These are phyloP conservation scores for Moxostoma hubbsi DNA, from an alignment of 2,797 vertebrate genomes.

Conservation along the genomic window DNA sequence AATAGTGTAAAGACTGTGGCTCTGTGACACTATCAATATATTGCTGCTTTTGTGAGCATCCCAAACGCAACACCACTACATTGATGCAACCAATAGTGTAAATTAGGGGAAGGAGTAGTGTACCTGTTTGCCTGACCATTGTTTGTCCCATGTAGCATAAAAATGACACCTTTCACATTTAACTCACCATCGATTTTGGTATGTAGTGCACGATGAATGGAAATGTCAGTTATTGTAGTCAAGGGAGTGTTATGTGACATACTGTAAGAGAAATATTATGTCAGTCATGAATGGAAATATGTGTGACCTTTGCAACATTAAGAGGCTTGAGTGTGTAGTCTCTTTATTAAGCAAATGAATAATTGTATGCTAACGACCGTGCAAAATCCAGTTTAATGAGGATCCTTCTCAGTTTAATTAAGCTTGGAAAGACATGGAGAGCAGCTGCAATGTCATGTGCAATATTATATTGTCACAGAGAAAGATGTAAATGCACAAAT, in stretches of 20 bases:
- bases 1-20: too few relatives aligned
- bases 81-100: too few relatives aligned
- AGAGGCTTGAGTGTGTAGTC: conserved; percentile 38
- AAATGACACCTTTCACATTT: conserved; percentile 32
- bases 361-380: conserved; percentile 62
- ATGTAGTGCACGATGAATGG: conserved; percentile 11
- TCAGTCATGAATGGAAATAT: conserved; percentile 2
- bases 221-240: not conserved
- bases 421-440: conserved; percentile 16
- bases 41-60: too few relatives aligned
- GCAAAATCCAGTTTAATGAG: conserved; percentile 67
- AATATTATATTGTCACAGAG: conserved; percentile 34
- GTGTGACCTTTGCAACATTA: conserved; percentile 18
- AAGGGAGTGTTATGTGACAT: conserved; percentile 6
- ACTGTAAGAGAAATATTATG: not conserved
- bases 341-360: conserved; percentile 54
- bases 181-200: conserved; percentile 27
- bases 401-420: conserved; percentile 37
- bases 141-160: not conserved
- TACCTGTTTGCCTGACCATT: not conserved
- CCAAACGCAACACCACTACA: too few relatives aligned
- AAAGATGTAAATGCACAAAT: conserved; percentile 3
- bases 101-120: too few relatives aligned
- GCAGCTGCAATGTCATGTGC: conserved; percentile 36
- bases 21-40: too few relatives aligned